A percentile compares a stretch with the other conserved stretches of the same genome.
Conservation (phyloP, 1,140 invertebrate species). For the Pygmarrhopalites habei region DNA sequence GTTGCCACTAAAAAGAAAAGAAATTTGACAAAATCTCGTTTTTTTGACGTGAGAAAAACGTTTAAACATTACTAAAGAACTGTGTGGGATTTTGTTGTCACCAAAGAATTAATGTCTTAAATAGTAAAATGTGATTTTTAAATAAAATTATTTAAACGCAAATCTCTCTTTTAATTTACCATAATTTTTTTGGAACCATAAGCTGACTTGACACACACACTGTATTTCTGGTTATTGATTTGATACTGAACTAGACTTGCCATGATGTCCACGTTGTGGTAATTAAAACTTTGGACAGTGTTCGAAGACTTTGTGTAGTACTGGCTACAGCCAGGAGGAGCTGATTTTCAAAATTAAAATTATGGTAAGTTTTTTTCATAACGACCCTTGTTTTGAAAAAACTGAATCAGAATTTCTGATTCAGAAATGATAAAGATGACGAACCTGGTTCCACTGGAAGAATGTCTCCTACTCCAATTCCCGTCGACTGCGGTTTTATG, state of each 20-base stretch:
- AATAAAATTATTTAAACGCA: too few species aligned
- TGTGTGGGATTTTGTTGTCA: too few species aligned
- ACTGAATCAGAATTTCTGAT: not conserved
- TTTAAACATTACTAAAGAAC: too few species aligned
- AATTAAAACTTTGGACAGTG: not conserved
- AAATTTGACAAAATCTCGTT: too few species aligned
- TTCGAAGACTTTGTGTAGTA: not conserved
- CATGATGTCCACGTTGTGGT: not conserved
- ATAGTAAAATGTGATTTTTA: too few species aligned
- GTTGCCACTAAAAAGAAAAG: too few species aligned
- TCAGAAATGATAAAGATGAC: not conserved
- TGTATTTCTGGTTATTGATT: not conserved
- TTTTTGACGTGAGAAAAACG: too few species aligned
- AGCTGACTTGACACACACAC: not conserved
- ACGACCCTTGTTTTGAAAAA: not conserved
- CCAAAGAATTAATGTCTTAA: too few species aligned
- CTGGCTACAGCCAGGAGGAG: not conserved
- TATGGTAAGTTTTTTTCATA: not conserved
- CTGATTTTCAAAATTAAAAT: not conserved
- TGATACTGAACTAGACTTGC: not conserved
- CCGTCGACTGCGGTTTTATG: not conserved
- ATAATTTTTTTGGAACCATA: not conserved
- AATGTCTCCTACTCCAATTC: not conserved
- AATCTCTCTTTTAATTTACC: too few species aligned
- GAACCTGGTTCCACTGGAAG: not conserved